These are phyloP conservation scores for Hedya salicella DNA, from an alignment of 2,888 invertebrate species.

Conservation along the genomic window DNA sequence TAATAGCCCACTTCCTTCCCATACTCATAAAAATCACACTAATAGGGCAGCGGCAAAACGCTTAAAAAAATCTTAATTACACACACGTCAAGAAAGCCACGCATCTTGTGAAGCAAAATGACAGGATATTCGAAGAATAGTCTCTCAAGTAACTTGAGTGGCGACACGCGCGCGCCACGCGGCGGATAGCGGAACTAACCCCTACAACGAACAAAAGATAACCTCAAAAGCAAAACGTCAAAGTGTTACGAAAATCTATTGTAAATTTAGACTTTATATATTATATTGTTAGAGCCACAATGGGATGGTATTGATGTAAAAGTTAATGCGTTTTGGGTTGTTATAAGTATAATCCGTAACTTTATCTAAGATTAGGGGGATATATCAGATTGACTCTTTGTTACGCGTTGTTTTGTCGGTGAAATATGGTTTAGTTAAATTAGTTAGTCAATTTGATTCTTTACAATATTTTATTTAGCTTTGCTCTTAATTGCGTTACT, in stretches of 20 bases:
- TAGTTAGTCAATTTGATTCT: neutral
- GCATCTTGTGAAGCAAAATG: slow-evolving; percentile 20
- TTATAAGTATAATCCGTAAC: neutral
- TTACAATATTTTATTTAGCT: too few species aligned
- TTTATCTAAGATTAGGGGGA: slow-evolving; percentile 22
- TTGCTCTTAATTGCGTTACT: too few species aligned
- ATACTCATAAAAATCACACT: neutral
- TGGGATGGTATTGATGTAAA: neutral
- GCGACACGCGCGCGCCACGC: slow-evolving; percentile 72
- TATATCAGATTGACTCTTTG: slow-evolving; percentile 30
- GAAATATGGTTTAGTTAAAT: slow-evolving; percentile 14
- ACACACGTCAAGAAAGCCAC: slow-evolving; percentile 23
- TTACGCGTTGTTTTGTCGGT: slow-evolving; percentile 19
- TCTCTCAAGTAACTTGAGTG: slow-evolving; percentile 53
- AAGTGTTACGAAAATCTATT: too few species aligned
- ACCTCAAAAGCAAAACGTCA: slow-evolving; percentile 2
- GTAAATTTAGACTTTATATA: neutral
- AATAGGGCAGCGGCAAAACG: neutral
- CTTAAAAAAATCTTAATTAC: slow-evolving; percentile 18
- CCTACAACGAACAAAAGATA: slow-evolving; percentile 47
- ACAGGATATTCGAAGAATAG: slow-evolving; percentile 40
- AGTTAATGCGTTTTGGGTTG: neutral
- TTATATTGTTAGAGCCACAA: neutral
- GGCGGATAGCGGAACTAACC: slow-evolving; percentile 66
- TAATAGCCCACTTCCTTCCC: neutral